Conservation (phyloP, 1,140 invertebrate genomes). For the Sitophilus oryzae region DNA sequence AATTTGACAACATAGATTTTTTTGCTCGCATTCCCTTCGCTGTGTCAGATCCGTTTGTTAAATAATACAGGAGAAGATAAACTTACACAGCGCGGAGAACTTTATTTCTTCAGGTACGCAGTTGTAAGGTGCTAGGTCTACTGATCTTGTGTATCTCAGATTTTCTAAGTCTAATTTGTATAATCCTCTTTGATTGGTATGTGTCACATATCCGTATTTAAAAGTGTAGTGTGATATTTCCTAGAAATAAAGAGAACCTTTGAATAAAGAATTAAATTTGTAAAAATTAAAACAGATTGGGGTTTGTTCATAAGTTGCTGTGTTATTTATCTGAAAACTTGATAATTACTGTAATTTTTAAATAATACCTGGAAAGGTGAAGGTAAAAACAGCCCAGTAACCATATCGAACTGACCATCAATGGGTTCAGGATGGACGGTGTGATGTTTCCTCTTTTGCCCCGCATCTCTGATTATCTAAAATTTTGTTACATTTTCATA, state of each 20-base stretch:
- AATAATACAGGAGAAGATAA: too few species aligned
- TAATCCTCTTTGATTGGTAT: conserved; percentile 66
- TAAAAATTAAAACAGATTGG: too few species aligned
- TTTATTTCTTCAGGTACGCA: conserved; percentile 67
- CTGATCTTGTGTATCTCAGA: conserved; percentile 67
- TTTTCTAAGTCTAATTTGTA: conserved; percentile 72
- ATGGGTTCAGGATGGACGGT: conserved; percentile 75
- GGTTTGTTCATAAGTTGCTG: too few species aligned
- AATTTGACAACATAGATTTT: too few species aligned
- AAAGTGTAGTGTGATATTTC: conserved; percentile 59
- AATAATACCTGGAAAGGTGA: conserved; percentile 41
- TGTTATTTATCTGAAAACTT: too few species aligned
- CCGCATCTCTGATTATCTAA: conserved; percentile 67
- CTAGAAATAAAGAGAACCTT: conserved; percentile 42
- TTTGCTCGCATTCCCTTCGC: too few species aligned
- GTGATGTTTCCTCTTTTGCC: conserved; percentile 69
- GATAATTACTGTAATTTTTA: conserved; percentile 2
- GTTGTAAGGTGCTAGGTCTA: conserved; percentile 69
- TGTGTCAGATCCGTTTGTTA: too few species aligned
- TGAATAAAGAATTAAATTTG: too few species aligned
- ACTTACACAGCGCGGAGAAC: conserved; percentile 71
- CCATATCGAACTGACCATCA: conserved; percentile 73
- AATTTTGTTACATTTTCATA: too few species aligned
- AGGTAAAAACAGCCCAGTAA: conserved; percentile 66
- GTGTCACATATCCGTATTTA: conserved; percentile 72